A percentile compares a stretch with the other conserved stretches of the same genome.
Conservation (phyloP, 2,113 vertebrate species). For the Panthera tigris region DNA sequence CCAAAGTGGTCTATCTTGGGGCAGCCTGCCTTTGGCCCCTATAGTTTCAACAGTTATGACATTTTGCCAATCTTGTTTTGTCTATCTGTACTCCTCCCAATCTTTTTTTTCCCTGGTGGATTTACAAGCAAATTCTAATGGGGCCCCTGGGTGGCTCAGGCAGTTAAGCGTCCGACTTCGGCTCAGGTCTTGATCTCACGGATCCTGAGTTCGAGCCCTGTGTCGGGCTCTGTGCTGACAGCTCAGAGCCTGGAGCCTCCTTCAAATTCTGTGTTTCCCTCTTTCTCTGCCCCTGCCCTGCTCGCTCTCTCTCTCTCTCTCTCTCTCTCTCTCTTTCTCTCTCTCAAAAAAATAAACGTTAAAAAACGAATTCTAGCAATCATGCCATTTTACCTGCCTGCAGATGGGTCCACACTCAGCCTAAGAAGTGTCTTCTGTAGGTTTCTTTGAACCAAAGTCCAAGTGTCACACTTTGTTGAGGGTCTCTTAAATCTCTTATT, state of each 20-base stretch:
- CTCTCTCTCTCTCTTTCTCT: no score
- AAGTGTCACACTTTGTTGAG: background rate
- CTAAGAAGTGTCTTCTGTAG: background rate
- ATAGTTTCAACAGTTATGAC: background rate
- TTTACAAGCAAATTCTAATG: no score
- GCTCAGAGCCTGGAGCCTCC: no score
- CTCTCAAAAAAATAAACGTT: no score
- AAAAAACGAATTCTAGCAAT: background rate
- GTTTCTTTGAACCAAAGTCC: background rate
- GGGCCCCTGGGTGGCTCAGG: no score
- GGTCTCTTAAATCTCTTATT: background rate
- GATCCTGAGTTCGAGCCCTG: no score
- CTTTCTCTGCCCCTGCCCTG: no score
- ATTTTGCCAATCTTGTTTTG: background rate
- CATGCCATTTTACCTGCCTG: background rate
- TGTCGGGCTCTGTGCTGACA: no score
- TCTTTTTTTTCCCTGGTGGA: background rate
- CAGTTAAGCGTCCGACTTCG: no score
- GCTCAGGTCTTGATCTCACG: no score
- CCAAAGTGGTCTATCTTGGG: background rate
- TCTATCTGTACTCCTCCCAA: background rate
- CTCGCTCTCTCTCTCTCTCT: rapidly evolving
- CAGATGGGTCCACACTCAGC: background rate
- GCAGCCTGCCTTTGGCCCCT: background rate
- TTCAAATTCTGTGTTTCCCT: no score